Percentiles rank a stretch among this genome's conserved stretches.
Conservation (phyloP, 1,140 invertebrate genomes). For the Aporrectodea caliginosa region DNA sequence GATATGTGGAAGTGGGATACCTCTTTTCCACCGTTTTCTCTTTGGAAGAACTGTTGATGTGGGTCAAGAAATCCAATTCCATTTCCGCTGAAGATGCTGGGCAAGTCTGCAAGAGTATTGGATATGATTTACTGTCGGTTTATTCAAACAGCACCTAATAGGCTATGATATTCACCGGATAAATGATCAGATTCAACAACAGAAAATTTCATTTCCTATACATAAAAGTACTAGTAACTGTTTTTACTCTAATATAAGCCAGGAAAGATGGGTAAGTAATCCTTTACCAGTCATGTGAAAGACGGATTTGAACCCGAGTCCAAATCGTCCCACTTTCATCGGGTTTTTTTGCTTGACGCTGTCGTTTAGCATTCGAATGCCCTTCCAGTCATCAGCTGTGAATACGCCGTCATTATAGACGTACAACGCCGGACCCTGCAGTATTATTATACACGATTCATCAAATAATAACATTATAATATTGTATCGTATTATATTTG, state of each 20-base stretch:
- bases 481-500: too few relatives aligned
- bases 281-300: slow-evolving; percentile 50
- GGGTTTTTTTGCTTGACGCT: slow-evolving; percentile 43
- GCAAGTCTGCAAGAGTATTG: slow-evolving; percentile 44
- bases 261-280: too few relatives aligned
- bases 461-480: too few relatives aligned
- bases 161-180: too few relatives aligned
- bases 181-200: too few relatives aligned
- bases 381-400: slow-evolving; percentile 42
- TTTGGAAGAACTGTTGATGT: slow-evolving; percentile 30
- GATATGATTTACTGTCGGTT: too few relatives aligned
- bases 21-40: not conserved
- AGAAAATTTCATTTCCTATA: too few relatives aligned
- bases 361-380: slow-evolving; percentile 40
- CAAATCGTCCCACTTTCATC: slow-evolving; percentile 46
- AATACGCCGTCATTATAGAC: slow-evolving; percentile 44
- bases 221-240: too few relatives aligned
- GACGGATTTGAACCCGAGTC: slow-evolving; percentile 48
- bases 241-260: too few relatives aligned
- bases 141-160: too few relatives aligned
- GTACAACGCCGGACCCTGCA: slow-evolving; percentile 44
- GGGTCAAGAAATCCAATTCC: slow-evolving; percentile 42
- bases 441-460: too few relatives aligned
- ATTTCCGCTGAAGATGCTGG: slow-evolving; percentile 43
- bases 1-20: not conserved